Percentiles rank a stretch among this genome's conserved stretches.
Evolutionary conservation across 2,113 vertebrate genomes (phyloP).

Genomic region (Hoplias malabaricus): DNA sequence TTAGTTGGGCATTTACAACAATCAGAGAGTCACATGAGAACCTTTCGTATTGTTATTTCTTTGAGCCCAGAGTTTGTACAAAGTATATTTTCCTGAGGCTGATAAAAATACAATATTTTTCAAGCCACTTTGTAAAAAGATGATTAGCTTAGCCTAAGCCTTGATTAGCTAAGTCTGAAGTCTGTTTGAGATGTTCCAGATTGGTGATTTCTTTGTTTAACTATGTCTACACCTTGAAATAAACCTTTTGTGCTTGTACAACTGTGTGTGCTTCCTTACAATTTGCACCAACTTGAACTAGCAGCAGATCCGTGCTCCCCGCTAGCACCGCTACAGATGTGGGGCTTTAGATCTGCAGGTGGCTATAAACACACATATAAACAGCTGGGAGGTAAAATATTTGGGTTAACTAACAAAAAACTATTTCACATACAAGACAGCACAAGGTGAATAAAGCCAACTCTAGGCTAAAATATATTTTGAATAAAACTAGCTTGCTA

Average conservation of each 20-base stretch:
- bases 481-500: too few species aligned
- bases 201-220: neutral
- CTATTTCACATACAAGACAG: neutral
- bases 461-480: too few species aligned
- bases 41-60: too few species aligned
- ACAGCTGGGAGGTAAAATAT: neutral
- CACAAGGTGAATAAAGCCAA: neutral
- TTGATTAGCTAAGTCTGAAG: too few species aligned
- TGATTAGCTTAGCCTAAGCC: neutral
- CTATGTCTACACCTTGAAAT: neutral
- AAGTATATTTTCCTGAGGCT: neutral
- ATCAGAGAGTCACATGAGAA: neutral
- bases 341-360: conserved; percentile 26
- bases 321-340: conserved; percentile 29
- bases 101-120: neutral
- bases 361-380: neutral
- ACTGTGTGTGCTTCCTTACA: neutral
- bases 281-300: conserved; percentile 22
- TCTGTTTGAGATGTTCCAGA: too few species aligned
- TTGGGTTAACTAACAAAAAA: neutral
- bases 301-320: conserved; percentile 12
- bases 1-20: neutral
- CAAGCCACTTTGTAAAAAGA: neutral
- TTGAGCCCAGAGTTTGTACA: neutral
- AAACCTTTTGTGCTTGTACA: neutral